phyloP scores from a whole-genome alignment of 2,888 invertebrate species.

The Tribolium freemani region DNA sequence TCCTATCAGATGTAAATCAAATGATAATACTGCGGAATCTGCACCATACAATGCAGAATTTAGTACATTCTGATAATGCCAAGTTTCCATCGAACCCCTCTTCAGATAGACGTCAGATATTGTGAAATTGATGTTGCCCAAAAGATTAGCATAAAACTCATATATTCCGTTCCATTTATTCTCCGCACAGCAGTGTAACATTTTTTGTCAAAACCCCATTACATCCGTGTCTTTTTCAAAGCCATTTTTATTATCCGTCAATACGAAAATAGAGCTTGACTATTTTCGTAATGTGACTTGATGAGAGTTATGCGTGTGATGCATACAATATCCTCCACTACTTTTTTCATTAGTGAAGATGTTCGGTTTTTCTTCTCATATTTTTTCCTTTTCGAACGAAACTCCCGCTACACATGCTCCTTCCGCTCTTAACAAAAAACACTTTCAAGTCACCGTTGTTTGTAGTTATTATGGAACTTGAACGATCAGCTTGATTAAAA shows the following conservation, averaged over 20 bases:
- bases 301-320: conserved; percentile 22
- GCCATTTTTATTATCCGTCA: conserved; percentile 26
- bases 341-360: conserved; percentile 29
- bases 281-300: conserved; percentile 18
- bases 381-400: background rate
- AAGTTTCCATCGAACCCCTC: conserved; percentile 23
- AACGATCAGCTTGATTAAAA: conserved; percentile 19
- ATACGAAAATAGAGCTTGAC: conserved; percentile 24
- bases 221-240: conserved; percentile 23
- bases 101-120: conserved; percentile 33
- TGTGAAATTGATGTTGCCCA: conserved; percentile 32
- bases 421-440: conserved; percentile 6
- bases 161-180: conserved; percentile 32
- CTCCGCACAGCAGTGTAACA: conserved; percentile 22
- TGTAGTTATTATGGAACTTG: background rate
- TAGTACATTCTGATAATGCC: conserved; percentile 21
- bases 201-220: conserved; percentile 24
- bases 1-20: background rate
- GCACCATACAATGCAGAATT: conserved; percentile 5
- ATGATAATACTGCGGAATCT: background rate
- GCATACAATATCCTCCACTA: conserved; percentile 20
- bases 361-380: conserved; percentile 1
- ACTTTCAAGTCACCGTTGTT: background rate
- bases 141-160: conserved; percentile 36
- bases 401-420: conserved; percentile 14